Percentiles rank a stretch among this genome's conserved stretches.
phyloP scores from a whole-genome alignment of 2,888 invertebrate genomes.

The Pandemis heparana region DNA sequence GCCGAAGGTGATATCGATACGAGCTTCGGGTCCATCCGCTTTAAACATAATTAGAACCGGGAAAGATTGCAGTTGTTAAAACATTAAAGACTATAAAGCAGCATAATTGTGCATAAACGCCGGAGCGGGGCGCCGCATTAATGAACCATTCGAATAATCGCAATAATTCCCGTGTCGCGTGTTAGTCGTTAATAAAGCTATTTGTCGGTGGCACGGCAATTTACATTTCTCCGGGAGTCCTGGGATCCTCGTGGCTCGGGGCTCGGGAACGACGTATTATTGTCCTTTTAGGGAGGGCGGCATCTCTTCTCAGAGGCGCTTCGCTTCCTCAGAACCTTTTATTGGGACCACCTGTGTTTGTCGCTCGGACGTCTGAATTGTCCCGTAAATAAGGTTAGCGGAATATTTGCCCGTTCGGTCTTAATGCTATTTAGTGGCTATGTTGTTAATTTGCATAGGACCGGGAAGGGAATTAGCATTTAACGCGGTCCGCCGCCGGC shows the following conservation, averaged over 20 bases:
- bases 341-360: constrained; percentile 84
- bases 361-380: constrained; percentile 82
- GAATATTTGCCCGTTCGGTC: constrained; percentile 73
- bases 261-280: constrained; percentile 83
- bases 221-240: constrained; percentile 81
- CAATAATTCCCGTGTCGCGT: constrained; percentile 75
- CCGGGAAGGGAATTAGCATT: constrained; percentile 76
- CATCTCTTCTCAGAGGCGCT: constrained; percentile 73
- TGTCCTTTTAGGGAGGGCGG: constrained; percentile 85
- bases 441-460: constrained; percentile 76
- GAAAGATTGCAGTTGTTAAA: constrained; percentile 57
- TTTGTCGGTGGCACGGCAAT: constrained; percentile 81
- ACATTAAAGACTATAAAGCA: constrained; percentile 54
- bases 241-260: constrained; percentile 66
- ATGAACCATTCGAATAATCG: constrained; percentile 71
- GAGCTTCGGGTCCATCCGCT: constrained; percentile 46
- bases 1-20: constrained; percentile 39
- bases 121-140: constrained; percentile 50
- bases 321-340: constrained; percentile 78
- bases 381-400: constrained; percentile 84
- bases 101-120: constrained; percentile 56
- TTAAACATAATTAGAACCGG: constrained; percentile 52
- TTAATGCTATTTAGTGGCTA: constrained; percentile 78
- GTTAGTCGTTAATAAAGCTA: constrained; percentile 84
- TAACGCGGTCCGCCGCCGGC: constrained; percentile 65